phyloP scores from a whole-genome alignment of 1,140 invertebrate genomes.

The Belonocnema kinseyi region DNA sequence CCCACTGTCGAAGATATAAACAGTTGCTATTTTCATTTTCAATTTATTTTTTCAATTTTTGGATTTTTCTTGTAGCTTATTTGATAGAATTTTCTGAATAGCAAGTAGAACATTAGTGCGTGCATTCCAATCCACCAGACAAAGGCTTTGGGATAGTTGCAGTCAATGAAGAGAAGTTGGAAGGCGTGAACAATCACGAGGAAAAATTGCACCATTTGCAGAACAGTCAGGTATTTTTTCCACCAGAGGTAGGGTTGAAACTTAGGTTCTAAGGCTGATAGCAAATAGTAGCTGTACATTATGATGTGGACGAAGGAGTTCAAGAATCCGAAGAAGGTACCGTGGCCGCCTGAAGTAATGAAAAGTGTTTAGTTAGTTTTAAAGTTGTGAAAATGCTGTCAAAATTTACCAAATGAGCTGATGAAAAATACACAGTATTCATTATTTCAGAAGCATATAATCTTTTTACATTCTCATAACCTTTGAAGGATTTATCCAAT shows the following conservation, averaged over 20 bases:
- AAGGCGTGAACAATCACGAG: conserved; percentile 87
- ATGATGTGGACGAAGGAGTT: conserved; percentile 94
- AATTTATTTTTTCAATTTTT: conserved; percentile 36
- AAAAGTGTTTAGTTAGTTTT: conserved; percentile 23
- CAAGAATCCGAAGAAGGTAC: conserved; percentile 87
- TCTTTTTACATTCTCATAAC: too few relatives aligned
- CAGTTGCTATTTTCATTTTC: conserved; percentile 71
- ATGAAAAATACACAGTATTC: too few relatives aligned
- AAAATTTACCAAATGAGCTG: too few relatives aligned
- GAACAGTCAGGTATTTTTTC: conserved; percentile 92
- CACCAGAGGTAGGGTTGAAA: conserved; percentile 94
- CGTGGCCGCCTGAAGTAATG: conserved; percentile 81
- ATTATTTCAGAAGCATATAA: too few relatives aligned
- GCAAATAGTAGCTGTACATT: conserved; percentile 94
- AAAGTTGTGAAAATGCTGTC: too few relatives aligned
- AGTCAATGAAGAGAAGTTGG: conserved; percentile 90
- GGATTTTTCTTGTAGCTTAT: conserved; percentile 78
- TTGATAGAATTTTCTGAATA: conserved; percentile 87
- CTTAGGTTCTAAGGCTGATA: conserved; percentile 89
- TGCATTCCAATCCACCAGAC: conserved; percentile 85
- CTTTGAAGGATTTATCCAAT: too few relatives aligned
- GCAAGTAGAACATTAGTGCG: conserved; percentile 86
- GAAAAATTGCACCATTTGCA: conserved; percentile 93
- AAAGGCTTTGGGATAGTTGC: conserved; percentile 87
- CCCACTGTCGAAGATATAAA: conserved; percentile 69